Evolutionary conservation across 1,140 invertebrate species (phyloP), one percentile per base, ranked within the genome.

Genomic region (Drosophila baimaii): DNA sequence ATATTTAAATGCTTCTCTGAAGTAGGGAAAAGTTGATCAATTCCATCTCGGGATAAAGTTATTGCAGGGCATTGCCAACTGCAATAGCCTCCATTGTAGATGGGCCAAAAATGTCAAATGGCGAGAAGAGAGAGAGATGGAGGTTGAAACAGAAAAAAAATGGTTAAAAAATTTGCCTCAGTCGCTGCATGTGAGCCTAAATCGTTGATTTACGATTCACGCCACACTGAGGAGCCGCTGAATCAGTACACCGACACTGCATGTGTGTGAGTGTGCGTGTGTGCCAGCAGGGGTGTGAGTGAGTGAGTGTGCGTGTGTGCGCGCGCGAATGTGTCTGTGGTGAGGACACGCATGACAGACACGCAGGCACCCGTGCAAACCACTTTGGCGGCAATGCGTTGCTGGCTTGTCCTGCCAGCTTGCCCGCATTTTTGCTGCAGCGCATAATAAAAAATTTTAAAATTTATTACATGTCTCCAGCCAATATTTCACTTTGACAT

Each of bases 401-500:
- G 74, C 63, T 71, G 82, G 79, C 78, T 75, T 63, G 66, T 39
- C 41, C 46, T 44, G 29, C 43, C 37, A 54, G 31, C 63, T 49
- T 55, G 52, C 52, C 51, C 52, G 51, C 49, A 54, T 62, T 72
- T 79, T 76, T 71, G 69, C 51, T 63, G 83, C 79, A 68, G 77
- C 61, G 61, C 76, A 83, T 89, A 83, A 82, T 77, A 90, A 90
- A 90, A 73, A 82, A 84, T 84, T 90, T 89, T 77, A 85, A 91
- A 91, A 89, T 91, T 91, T 91, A 91, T 91, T 91, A 91, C 89
- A 81, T 83, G 89, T 91, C 89, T 91, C 89, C 84, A 90, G 89
- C 89, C 89, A 91, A 91, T 91, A 91, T 91, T 91, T 91, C 89
- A 91, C 89, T 91, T 91, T 91, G 89, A 91, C 89, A 89, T 91